Evolutionary conservation across 2,113 vertebrate species (phyloP), one percentile per base, ranked within the genome.

Genomic region (Nannobrachium achirus): DNA sequence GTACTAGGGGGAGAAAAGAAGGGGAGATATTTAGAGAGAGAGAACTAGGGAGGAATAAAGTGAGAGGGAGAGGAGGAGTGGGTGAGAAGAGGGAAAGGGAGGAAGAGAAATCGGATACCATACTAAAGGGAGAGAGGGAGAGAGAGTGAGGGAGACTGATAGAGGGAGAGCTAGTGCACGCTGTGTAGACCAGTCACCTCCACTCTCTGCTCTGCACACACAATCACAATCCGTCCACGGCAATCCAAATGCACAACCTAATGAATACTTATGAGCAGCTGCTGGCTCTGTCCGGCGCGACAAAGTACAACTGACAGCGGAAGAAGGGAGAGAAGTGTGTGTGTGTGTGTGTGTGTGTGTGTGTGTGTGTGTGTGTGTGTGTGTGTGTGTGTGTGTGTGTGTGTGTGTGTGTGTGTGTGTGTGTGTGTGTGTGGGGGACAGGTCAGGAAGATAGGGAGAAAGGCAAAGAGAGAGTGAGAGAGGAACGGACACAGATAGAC

Each of bases 261-360:
- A 85, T 87, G 83, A 86, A 89, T 75, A 75, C 78, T 83, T 81
- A 82, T 80, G 78, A 86, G 74, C 87, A 89, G 85, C 83, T 88
- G 85, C 84, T 53, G 78, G 52, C 82, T 73, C 78, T 53, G 86
- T 74, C 18, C 76, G 1, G 8, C 72, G 48, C 39, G 67, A 62
- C 53, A 39, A 82, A 75, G 42, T 42, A 41, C 62, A 44, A 57
- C 16, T 18, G 71, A 83, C 59, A 63, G 65, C 52, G 66, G 42
- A 48, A 48, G n/a, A 40, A n/a, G 14, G n/a, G 20, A 33, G 4
- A 33, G 10, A 56, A 19, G 8, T 11, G 52, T 19, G 16, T 53
- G 16, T 13, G 51, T 13, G 52, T 55, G 52, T 25, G 20, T 25
- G 51, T 1, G 16, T 55, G 19, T 25, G 20, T 25, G 20, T 25